Conservation (phyloP, 2,797 vertebrate species). For the Muraenolepis orangiensis region DNA sequence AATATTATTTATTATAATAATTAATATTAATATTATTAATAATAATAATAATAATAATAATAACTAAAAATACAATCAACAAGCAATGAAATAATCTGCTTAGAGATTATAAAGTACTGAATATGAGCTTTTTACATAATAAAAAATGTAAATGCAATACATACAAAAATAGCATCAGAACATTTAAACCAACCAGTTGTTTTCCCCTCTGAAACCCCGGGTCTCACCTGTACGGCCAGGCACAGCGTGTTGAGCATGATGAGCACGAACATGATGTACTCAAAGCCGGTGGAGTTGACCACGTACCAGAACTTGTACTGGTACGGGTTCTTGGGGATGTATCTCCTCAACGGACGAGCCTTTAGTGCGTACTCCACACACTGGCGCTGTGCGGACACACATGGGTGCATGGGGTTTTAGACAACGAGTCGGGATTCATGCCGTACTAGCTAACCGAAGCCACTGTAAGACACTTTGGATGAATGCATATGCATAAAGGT, state of each 20-base stretch:
- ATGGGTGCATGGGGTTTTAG: not conserved
- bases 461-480: too few species aligned
- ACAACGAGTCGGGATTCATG: not conserved
- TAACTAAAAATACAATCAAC: too few species aligned
- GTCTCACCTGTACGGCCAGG: slow-evolving; percentile 94
- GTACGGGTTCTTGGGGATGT: slow-evolving; percentile 98
- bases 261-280: slow-evolving; percentile 99
- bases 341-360: slow-evolving; percentile 90
- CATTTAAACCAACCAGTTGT: too few species aligned
- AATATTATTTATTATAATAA: not conserved
- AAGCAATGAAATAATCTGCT: too few species aligned
- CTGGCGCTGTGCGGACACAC: slow-evolving; percentile 81
- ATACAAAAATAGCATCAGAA: too few species aligned
- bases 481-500: not conserved
- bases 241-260: slow-evolving; percentile 99
- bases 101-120: too few species aligned
- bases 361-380: slow-evolving; percentile 98
- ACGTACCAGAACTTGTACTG: slow-evolving; percentile 99
- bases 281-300: slow-evolving; percentile 98
- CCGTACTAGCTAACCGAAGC: not conserved
- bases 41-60: too few species aligned
- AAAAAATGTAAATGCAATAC: too few species aligned
- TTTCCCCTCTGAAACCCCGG: not conserved
- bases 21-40: not conserved
- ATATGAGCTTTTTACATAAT: too few species aligned